A percentile compares a stretch with the other conserved stretches of the same genome.
Conservation (phyloP, 2,797 vertebrate species). For the Myoxocephalus aenaeus region DNA sequence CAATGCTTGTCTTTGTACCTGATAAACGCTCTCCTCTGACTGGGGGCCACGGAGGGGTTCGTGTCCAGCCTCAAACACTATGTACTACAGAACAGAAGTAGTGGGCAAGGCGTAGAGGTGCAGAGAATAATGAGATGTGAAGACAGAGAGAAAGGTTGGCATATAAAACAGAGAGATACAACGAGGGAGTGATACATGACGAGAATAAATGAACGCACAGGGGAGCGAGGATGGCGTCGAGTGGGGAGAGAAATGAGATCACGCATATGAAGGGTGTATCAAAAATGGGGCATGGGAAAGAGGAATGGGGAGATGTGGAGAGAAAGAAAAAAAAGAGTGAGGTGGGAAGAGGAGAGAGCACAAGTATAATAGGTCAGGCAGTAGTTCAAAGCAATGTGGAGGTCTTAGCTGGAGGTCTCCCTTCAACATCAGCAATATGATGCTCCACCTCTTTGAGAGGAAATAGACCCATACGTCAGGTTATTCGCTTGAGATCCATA, state of each 20-base stretch:
- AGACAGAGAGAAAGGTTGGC: conserved; percentile 35
- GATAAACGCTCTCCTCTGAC: conserved; percentile 99
- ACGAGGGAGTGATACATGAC: conserved; percentile 50
- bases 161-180: conserved; percentile 58
- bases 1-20: conserved; percentile 90
- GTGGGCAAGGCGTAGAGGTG: conserved; percentile 79
- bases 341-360: conserved; percentile 81
- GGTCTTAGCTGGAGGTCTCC: conserved; percentile 63
- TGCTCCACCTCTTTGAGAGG: conserved; percentile 57
- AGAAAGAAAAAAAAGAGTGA: conserved; percentile 61
- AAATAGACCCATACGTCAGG: conserved; percentile 48
- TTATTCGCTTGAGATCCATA: conserved; percentile 48
- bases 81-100: conserved; percentile 93
- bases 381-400: conserved; percentile 78
- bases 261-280: conserved; percentile 69
- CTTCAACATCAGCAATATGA: conserved; percentile 61
- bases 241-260: conserved; percentile 80
- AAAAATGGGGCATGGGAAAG: conserved; percentile 48
- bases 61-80: conserved; percentile 99
- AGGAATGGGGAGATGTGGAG: conserved; percentile 48
- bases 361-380: conserved; percentile 83
- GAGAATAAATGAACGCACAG: conserved; percentile 64
- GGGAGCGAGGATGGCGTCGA: conserved; percentile 40
- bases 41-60: conserved; percentile 97
- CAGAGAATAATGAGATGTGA: conserved; percentile 63